A percentile compares a stretch with the other conserved stretches of the same genome.
phyloP scores from a whole-genome alignment of 2,888 invertebrate species.

The Odontomyia ornata region DNA sequence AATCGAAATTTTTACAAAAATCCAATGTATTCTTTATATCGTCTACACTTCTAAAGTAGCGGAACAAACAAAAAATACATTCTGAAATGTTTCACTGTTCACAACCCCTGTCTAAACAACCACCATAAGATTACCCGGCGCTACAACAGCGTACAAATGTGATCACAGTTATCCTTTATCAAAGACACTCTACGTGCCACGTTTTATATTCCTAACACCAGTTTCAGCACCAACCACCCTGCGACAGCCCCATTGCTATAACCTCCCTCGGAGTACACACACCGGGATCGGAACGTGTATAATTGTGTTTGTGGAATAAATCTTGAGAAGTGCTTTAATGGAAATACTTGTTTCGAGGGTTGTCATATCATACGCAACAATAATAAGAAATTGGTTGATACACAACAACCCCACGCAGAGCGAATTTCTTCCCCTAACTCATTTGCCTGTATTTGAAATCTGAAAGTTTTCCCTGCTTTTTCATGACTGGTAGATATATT shows the following conservation, averaged over 20 bases:
- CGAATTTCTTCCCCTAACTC: neutral
- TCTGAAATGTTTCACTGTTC: too few species aligned
- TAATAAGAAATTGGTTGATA: neutral
- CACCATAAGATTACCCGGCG: too few species aligned
- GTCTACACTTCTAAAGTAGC: too few species aligned
- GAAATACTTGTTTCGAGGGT: constrained; percentile 20
- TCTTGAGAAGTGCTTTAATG: constrained; percentile 22
- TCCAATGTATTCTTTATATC: too few species aligned
- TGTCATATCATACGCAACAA: constrained; percentile 18
- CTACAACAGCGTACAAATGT: too few species aligned
- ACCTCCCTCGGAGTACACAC: neutral
- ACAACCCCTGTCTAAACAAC: too few species aligned
- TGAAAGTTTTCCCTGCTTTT: neutral
- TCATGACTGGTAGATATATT: neutral
- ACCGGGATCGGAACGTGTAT: neutral
- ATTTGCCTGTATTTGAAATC: neutral
- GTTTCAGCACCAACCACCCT: neutral
- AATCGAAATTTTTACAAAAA: too few species aligned
- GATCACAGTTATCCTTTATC: neutral
- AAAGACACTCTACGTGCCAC: neutral
- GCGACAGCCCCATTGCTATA: neutral
- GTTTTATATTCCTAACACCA: neutral
- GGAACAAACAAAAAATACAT: too few species aligned
- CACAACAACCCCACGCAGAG: neutral
- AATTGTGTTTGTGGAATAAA: constrained; percentile 35